These are phyloP conservation scores for Scaptomyza parva DNA, from an alignment of 2,888 invertebrate species.

Conservation along the genomic window DNA sequence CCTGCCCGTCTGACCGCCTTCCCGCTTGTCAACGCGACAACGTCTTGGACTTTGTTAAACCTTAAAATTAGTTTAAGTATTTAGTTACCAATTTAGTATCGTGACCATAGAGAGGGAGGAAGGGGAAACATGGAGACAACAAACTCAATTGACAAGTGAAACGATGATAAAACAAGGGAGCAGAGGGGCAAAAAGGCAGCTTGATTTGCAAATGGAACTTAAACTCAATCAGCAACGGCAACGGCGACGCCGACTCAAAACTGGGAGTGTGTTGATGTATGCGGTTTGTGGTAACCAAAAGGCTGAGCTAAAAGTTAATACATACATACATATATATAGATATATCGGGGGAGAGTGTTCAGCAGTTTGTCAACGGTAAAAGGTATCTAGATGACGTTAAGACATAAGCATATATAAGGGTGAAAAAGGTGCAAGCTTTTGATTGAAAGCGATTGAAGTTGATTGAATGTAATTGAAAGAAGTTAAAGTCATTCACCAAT, in stretches of 20 bases:
- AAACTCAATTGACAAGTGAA: conserved; percentile 55
- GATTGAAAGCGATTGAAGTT: neutral
- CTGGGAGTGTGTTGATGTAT: conserved; percentile 57
- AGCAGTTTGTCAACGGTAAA: conserved; percentile 61
- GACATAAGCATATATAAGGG: no score
- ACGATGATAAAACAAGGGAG: conserved; percentile 17
- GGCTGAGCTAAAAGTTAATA: conserved; percentile 2
- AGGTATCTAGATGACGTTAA: conserved; percentile 32
- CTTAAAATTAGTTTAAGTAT: conserved; percentile 82
- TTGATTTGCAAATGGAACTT: conserved; percentile 35
- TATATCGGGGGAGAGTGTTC: conserved; percentile 36
- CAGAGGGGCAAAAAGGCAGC: conserved; percentile 1
- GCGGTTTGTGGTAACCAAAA: conserved; percentile 63
- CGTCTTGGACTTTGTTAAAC: conserved; percentile 79
- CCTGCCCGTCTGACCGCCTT: conserved; percentile 30
- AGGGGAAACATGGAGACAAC: neutral
- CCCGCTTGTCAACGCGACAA: conserved; percentile 62
- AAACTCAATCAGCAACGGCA: conserved; percentile 12
- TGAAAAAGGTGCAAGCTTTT: neutral
- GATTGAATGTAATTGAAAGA: neutral
- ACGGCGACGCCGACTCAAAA: conserved; percentile 1
- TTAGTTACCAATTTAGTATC: conserved; percentile 80
- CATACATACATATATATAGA: no score
- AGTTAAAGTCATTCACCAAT: neutral
- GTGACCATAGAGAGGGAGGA: conserved; percentile 5